Evolutionary conservation across 2,888 invertebrate genomes (phyloP).

Genomic region (Eilema caniola): DNA sequence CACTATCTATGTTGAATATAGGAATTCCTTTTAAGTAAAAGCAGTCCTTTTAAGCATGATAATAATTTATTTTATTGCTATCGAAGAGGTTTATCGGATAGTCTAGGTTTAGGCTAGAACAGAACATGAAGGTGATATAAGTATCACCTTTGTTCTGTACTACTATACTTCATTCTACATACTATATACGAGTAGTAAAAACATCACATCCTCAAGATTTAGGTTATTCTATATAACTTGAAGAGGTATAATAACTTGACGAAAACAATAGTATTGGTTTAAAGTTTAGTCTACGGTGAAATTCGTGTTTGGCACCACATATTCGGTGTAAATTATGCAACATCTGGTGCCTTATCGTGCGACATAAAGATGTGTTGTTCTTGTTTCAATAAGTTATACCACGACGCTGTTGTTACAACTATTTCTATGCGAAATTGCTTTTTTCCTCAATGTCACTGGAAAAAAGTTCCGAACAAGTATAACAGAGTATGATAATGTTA

Average conservation of each 20-base stretch:
- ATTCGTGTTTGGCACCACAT: constrained; percentile 57
- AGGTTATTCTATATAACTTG: background rate
- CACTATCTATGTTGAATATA: constrained; percentile 4
- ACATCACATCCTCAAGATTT: background rate
- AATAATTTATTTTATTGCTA: background rate
- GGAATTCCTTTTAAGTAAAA: background rate
- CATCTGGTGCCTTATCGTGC: constrained; percentile 61
- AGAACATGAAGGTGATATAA: no score
- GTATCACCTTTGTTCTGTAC: no score
- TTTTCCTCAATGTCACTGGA: constrained; percentile 45
- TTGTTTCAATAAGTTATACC: constrained; percentile 59
- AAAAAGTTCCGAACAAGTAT: constrained; percentile 37
- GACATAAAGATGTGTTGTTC: constrained; percentile 66
- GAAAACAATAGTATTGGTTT: background rate
- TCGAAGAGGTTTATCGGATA: background rate
- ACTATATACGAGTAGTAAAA: background rate
- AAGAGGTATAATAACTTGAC: background rate
- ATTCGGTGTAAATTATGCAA: constrained; percentile 69
- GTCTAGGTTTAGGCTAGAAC: background rate
- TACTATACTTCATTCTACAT: no score
- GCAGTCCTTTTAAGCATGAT: background rate
- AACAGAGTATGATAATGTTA: constrained; percentile 53
- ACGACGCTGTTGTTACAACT: constrained; percentile 44
- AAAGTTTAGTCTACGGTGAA: constrained; percentile 25
- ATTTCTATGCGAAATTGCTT: constrained; percentile 54